These are phyloP conservation scores for Pammene aurita DNA, from an alignment of 2,888 invertebrate genomes.

Conservation along the genomic window DNA sequence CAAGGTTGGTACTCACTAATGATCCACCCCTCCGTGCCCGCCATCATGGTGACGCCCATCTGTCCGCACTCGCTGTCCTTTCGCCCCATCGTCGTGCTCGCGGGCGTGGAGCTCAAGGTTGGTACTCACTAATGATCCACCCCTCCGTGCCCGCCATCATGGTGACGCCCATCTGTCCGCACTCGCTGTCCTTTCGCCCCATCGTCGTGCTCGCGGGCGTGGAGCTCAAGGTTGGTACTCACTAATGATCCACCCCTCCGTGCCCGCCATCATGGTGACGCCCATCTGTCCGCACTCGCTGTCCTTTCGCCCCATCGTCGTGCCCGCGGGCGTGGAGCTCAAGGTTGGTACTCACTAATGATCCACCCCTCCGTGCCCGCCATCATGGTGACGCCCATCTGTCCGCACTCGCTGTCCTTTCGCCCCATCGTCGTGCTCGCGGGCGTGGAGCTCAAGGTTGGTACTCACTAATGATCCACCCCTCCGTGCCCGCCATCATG, in stretches of 20 bases:
- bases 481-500: conserved; percentile 98
- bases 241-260: conserved; percentile 99
- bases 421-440: conserved; percentile 98
- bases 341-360: too few relatives aligned
- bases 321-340: conserved; percentile 97
- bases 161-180: conserved; percentile 99
- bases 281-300: conserved; percentile 99
- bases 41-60: conserved; percentile 98
- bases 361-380: conserved; percentile 99
- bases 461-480: conserved; percentile 99
- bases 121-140: too few relatives aligned
- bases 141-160: conserved; percentile 98
- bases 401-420: conserved; percentile 98
- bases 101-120: conserved; percentile 97
- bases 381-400: conserved; percentile 98
- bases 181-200: conserved; percentile 97
- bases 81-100: conserved; percentile 98
- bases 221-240: conserved; percentile 96
- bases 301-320: conserved; percentile 98
- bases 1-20: too few relatives aligned
- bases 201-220: conserved; percentile 99
- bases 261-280: conserved; percentile 98
- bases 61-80: conserved; percentile 99
- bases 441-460: conserved; percentile 97
- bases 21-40: conserved; percentile 99